A percentile compares a stretch with the other conserved stretches of the same genome.
phyloP scores from a whole-genome alignment of 2,797 vertebrate species.

The Zenarchopterus dispar region DNA sequence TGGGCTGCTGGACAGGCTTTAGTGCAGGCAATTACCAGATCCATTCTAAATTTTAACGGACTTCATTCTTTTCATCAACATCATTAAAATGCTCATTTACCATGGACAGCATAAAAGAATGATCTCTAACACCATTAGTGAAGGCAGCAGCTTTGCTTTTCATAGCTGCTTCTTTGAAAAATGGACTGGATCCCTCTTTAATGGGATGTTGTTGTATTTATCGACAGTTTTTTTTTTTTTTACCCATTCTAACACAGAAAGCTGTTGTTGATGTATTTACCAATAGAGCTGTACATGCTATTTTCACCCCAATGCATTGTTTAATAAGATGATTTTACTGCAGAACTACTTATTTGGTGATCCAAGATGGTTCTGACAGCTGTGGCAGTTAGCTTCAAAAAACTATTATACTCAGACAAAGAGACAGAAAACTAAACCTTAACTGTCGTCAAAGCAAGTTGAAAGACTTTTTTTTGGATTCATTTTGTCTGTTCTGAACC shows the following conservation, averaged over 20 bases:
- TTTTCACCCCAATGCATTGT: conserved; percentile 15
- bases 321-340: conserved; percentile 26
- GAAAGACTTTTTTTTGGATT: conserved; percentile 15
- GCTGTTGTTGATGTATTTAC: conserved; percentile 35
- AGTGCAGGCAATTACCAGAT: conserved; percentile 56
- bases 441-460: conserved; percentile 11
- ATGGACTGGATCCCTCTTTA: conserved; percentile 51
- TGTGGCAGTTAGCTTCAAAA: conserved; percentile 6
- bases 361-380: conserved; percentile 1
- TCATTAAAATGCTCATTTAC: conserved; percentile 66
- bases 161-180: conserved; percentile 62
- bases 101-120: conserved; percentile 63
- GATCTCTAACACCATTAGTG: conserved; percentile 69
- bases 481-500: conserved; percentile 13
- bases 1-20: conserved; percentile 43
- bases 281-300: conserved; percentile 13
- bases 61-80: conserved; percentile 64
- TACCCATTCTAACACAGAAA: conserved; percentile 33
- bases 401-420: neutral
- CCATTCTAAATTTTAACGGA: conserved; percentile 53
- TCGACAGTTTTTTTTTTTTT: conserved; percentile 16
- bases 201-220: conserved; percentile 58
- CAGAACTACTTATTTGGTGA: conserved; percentile 26
- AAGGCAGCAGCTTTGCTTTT: conserved; percentile 58
- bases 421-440: conserved; percentile 4